Evolutionary conservation across 2,113 vertebrate species (phyloP).

Genomic region (Suncus etruscus): DNA sequence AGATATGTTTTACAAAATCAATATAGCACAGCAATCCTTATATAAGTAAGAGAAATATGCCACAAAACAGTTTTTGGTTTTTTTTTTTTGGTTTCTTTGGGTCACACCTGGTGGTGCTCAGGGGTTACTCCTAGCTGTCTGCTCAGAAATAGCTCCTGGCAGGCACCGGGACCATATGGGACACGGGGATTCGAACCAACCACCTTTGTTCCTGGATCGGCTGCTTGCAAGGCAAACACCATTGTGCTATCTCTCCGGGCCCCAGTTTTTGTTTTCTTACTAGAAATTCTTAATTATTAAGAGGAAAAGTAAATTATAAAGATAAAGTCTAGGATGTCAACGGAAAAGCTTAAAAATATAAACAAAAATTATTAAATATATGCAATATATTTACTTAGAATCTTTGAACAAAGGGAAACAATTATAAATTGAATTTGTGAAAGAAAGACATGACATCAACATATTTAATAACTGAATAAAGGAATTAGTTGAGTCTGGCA

Average conservation of each 20-base stretch:
- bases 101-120: no score
- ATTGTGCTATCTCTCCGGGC: no score
- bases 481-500: background rate
- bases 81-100: no score
- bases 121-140: no score
- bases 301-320: background rate
- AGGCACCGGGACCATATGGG: no score
- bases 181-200: no score
- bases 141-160: no score
- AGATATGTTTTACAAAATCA: conserved; percentile 33
- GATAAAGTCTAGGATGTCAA: background rate
- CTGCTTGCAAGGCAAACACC: no score
- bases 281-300: background rate
- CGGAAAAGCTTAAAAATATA: background rate
- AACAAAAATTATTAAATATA: background rate
- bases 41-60: background rate
- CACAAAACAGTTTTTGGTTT: background rate
- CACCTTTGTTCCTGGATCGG: no score
- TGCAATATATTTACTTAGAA: background rate
- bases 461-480: background rate
- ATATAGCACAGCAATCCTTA: background rate
- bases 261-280: background rate
- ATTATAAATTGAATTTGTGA: background rate
- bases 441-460: background rate
- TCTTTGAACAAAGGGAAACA: background rate